phyloP scores from a whole-genome alignment of 2,113 vertebrate species.

The Microtus richardsoni region DNA sequence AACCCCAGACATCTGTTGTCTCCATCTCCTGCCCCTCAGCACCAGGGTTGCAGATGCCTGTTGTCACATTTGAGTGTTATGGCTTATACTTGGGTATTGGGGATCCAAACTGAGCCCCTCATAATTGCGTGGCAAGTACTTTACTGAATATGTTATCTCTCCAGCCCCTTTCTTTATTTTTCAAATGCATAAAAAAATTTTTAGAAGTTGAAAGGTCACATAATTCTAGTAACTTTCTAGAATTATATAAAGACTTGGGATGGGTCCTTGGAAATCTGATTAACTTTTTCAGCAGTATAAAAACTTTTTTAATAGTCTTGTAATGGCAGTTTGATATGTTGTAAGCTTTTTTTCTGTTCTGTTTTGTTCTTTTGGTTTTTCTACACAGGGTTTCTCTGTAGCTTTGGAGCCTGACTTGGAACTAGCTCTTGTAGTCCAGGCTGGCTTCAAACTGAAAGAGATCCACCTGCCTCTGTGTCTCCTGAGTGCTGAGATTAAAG shows the following conservation, averaged over 20 bases:
- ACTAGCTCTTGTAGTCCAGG: too few relatives aligned
- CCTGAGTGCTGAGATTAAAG: too few relatives aligned
- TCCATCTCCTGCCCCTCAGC: too few relatives aligned
- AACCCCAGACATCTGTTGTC: background rate
- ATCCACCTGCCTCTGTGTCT: too few relatives aligned
- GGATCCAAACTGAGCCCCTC: background rate
- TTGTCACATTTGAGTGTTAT: background rate
- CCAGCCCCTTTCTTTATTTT: background rate
- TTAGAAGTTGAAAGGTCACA: background rate
- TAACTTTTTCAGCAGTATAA: background rate
- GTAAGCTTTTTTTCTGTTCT: background rate
- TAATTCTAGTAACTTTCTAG: constrained; percentile 1
- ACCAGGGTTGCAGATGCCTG: background rate
- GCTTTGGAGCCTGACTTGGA: too few relatives aligned
- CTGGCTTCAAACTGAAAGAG: too few relatives aligned
- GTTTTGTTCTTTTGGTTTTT: too few relatives aligned
- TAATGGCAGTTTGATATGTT: background rate
- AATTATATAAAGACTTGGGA: constrained; percentile 4
- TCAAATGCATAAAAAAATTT: background rate
- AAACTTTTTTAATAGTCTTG: background rate
- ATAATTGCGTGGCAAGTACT: background rate
- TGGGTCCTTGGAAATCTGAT: background rate
- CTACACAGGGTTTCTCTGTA: too few relatives aligned
- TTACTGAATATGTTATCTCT: background rate
- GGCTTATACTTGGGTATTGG: background rate